Evolutionary conservation across 2,113 vertebrate genomes (phyloP).

Genomic region (Strix uralensis): DNA sequence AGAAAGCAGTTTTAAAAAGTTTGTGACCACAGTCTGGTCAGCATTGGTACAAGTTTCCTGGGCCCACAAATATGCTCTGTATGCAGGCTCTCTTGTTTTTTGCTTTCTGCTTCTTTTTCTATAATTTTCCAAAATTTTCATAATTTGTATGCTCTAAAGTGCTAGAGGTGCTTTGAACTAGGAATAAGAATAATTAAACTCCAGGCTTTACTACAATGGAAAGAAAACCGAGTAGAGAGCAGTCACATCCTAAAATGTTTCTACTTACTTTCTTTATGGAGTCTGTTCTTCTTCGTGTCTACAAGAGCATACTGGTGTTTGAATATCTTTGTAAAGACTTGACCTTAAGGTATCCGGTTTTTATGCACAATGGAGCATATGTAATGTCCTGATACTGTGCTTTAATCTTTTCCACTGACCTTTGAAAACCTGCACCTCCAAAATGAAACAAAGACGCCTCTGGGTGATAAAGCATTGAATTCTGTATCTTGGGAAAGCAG

Average conservation of each 20-base stretch:
- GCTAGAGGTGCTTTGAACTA: background rate
- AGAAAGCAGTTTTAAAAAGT: background rate
- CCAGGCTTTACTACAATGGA: background rate
- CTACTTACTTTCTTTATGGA: background rate
- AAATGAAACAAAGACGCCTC: background rate
- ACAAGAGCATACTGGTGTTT: background rate
- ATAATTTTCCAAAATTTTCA: background rate
- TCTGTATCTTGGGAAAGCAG: background rate
- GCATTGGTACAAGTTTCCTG: background rate
- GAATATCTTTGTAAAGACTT: background rate
- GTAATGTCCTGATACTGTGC: background rate
- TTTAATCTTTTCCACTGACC: background rate
- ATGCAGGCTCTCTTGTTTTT: background rate
- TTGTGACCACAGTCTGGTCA: background rate
- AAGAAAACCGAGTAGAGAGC: background rate
- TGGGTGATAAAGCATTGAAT: background rate
- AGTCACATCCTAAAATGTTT: background rate
- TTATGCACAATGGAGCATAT: background rate
- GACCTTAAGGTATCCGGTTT: background rate
- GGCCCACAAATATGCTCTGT: background rate
- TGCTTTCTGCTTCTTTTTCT: background rate
- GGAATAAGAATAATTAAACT: background rate
- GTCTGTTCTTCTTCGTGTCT: background rate
- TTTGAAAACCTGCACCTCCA: background rate
- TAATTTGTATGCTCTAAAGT: background rate